A percentile compares a stretch with the other conserved stretches of the same genome.
Evolutionary conservation across 2,113 vertebrate species (phyloP).

Genomic region (Colius striatus): DNA sequence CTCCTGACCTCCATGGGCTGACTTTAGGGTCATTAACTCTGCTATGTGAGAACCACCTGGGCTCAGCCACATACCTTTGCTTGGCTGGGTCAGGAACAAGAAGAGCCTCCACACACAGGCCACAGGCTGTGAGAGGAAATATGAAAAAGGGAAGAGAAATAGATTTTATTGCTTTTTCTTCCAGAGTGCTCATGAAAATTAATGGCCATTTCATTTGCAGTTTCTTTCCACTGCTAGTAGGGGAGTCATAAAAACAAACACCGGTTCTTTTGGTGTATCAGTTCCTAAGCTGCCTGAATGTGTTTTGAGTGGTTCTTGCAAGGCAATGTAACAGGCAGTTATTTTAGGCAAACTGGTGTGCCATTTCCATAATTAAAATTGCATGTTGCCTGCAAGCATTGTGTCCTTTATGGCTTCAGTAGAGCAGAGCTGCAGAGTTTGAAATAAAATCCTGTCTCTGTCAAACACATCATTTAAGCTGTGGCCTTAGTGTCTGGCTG

Average conservation of each 20-base stretch:
- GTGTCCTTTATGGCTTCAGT: neutral
- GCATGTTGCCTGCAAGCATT: neutral
- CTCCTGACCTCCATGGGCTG: neutral
- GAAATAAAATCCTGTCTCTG: neutral
- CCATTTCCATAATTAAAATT: neutral
- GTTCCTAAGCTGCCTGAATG: neutral
- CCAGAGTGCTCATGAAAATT: neutral
- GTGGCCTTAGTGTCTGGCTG: neutral
- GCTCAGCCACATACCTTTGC: neutral
- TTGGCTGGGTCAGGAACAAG: neutral
- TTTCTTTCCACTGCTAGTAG: neutral
- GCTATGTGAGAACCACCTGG: accelerated
- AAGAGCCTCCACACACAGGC: neutral
- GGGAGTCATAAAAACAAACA: neutral
- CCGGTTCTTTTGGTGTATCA: neutral
- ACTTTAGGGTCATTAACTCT: neutral
- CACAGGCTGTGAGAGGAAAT: neutral
- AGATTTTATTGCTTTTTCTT: conserved; percentile 7
- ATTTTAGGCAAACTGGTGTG: neutral
- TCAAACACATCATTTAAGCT: neutral
- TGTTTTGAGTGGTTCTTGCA: neutral
- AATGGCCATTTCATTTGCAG: neutral
- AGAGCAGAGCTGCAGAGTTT: neutral
- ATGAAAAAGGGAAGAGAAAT: neutral
- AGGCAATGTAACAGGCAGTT: neutral